Conservation (phyloP, 2,797 vertebrate species). For the Sciurus carolinensis region DNA sequence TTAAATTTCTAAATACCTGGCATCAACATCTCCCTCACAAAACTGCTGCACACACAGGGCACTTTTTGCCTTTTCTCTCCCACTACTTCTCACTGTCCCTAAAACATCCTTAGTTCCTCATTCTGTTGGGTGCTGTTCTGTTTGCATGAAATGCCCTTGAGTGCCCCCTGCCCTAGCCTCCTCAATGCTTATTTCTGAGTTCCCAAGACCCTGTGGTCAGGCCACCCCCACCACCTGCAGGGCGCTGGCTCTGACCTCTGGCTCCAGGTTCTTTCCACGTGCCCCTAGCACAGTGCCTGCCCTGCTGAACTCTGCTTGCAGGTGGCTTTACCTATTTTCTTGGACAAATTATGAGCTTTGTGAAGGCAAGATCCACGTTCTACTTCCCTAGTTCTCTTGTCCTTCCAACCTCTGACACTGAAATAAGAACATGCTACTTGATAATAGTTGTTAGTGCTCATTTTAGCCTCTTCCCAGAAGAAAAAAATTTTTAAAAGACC, state of each 20-base stretch:
- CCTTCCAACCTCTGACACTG: not conserved
- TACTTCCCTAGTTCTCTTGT: not conserved
- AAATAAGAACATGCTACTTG: not conserved
- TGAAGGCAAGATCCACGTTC: not conserved
- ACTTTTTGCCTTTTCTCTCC: not conserved
- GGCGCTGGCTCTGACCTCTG: no score
- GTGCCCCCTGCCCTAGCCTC: not conserved
- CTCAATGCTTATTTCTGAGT: not conserved
- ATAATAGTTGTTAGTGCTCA: not conserved
- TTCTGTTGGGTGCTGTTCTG: not conserved
- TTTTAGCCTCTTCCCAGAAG: not conserved
- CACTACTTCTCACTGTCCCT: no score
- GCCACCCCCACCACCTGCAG: not conserved
- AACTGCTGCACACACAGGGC: not conserved
- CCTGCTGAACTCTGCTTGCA: not conserved
- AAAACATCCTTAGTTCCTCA: not conserved
- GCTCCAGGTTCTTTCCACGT: no score
- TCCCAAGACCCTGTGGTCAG: not conserved
- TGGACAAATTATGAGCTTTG: not conserved
- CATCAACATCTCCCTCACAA: not conserved
- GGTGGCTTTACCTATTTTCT: not conserved
- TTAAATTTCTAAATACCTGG: conserved; percentile 26
- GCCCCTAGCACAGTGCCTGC: not conserved
- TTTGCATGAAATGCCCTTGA: not conserved
- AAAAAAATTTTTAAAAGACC: not conserved